A percentile compares a stretch with the other conserved stretches of the same genome.
These are phyloP conservation scores for Osmerus eperlanus DNA, from an alignment of 2,113 vertebrate species.

Conservation along the genomic window DNA sequence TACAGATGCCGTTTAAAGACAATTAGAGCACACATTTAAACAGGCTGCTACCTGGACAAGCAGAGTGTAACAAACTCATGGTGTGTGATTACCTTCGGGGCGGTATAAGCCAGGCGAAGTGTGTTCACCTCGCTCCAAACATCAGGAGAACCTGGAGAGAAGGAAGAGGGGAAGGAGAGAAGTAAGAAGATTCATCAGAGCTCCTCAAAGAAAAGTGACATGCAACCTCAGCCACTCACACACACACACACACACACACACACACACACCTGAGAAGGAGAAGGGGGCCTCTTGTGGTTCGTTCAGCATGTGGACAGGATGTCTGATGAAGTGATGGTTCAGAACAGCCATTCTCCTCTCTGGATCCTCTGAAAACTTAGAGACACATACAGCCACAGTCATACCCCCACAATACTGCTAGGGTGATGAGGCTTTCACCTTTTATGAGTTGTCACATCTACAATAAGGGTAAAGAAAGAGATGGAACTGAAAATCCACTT, in stretches of 20 bases:
- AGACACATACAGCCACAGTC: not conserved
- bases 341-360: conserved; percentile 80
- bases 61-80: not conserved
- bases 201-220: not conserved
- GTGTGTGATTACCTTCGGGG: conserved; percentile 78
- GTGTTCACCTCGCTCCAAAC: conserved; percentile 84
- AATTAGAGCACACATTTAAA: not conserved
- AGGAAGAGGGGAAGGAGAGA: conserved; percentile 4
- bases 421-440: too few species aligned
- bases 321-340: conserved; percentile 89
- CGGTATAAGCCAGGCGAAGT: conserved; percentile 81
- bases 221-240: not conserved
- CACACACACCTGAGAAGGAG: conserved; percentile 67
- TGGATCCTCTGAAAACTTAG: conserved; percentile 83
- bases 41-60: too few species aligned
- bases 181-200: not conserved
- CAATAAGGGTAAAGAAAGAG: too few species aligned
- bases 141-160: conserved; percentile 73
- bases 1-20: not conserved
- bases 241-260: not conserved
- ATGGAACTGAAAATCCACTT: too few species aligned
- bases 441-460: too few species aligned
- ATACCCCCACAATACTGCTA: not conserved
- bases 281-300: conserved; percentile 66
- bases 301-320: conserved; percentile 80